Conservation (phyloP, 2,888 invertebrate genomes). For the Leptinotarsa juncta region DNA sequence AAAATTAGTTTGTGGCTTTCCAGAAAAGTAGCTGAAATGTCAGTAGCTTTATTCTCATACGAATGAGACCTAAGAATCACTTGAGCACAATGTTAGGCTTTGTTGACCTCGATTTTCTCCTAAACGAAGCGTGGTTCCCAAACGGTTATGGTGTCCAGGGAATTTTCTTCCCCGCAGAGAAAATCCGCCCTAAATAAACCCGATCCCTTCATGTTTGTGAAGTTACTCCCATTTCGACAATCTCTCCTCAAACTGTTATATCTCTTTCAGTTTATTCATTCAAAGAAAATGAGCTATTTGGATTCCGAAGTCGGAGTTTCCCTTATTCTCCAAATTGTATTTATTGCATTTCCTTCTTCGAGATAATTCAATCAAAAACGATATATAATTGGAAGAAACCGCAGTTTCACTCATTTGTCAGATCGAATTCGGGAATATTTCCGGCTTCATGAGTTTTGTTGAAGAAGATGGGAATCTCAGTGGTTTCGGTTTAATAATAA, state of each 20-base stretch:
- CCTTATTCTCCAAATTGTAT: background rate
- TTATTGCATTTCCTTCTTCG: background rate
- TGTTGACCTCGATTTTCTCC: too few relatives aligned
- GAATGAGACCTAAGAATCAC: too few relatives aligned
- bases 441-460: background rate
- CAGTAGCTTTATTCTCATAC: too few relatives aligned
- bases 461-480: background rate
- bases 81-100: too few relatives aligned
- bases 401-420: background rate
- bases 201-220: background rate
- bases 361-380: background rate
- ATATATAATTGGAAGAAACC: slow-evolving; percentile 2
- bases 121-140: too few relatives aligned
- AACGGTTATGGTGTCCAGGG: too few relatives aligned
- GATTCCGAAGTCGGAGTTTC: slow-evolving; percentile 3
- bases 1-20: too few relatives aligned
- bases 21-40: too few relatives aligned
- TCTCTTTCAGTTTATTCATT: background rate
- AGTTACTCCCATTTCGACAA: background rate
- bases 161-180: too few relatives aligned
- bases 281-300: slow-evolving; percentile 10
- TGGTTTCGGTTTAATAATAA: background rate
- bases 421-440: background rate
- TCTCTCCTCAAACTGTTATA: background rate
- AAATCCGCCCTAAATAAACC: too few relatives aligned